These are phyloP conservation scores for Drosophila bocki DNA, from an alignment of 1,140 invertebrate species.

Conservation along the genomic window DNA sequence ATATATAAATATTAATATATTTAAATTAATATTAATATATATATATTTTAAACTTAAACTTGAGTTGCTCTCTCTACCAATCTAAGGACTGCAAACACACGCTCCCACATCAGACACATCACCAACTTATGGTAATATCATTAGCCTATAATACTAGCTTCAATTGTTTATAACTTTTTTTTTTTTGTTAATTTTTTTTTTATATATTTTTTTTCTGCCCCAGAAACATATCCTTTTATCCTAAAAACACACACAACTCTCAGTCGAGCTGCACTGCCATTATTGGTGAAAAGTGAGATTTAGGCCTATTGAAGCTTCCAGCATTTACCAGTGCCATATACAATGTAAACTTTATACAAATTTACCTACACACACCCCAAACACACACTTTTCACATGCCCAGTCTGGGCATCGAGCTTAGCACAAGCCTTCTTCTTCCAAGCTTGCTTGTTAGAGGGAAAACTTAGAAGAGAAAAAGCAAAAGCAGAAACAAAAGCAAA, in stretches of 20 bases:
- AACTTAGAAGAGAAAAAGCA: background rate
- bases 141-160: constrained; percentile 44
- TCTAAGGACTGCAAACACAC: constrained; percentile 33
- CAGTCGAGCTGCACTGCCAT: constrained; percentile 46
- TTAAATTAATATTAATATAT: constrained; percentile 1
- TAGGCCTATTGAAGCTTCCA: constrained; percentile 54
- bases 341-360: constrained; percentile 34
- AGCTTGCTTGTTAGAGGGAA: constrained; percentile 35
- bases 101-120: constrained; percentile 10
- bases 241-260: constrained; percentile 11
- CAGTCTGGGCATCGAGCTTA: constrained; percentile 64
- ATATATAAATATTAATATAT: background rate
- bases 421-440: constrained; percentile 60
- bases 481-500: constrained; percentile 3
- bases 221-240: constrained; percentile 20
- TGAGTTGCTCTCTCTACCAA: constrained; percentile 39
- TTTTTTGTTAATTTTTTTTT: background rate
- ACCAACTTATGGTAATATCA: constrained; percentile 20
- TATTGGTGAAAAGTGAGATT: constrained; percentile 46
- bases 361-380: constrained; percentile 9
- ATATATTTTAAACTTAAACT: constrained; percentile 7
- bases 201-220: background rate
- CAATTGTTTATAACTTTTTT: constrained; percentile 17
- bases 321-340: constrained; percentile 56
- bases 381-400: constrained; percentile 8